Evolutionary conservation across 2,888 invertebrate species (phyloP), one percentile per base, ranked within the genome.

Genomic region (Adela reaumurella): DNA sequence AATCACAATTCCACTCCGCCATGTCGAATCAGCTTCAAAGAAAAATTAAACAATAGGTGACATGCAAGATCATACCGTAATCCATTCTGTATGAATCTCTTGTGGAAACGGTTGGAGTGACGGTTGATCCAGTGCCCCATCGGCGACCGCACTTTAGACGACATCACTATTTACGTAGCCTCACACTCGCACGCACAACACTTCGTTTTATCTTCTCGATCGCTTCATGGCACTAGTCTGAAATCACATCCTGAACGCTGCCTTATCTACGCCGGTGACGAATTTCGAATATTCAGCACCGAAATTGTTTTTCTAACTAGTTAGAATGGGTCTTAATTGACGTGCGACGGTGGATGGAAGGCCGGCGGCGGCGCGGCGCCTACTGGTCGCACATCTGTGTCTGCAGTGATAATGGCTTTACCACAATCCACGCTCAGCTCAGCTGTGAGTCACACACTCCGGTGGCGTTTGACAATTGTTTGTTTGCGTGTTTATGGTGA

Each of bases 121-220:
- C 63, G 74, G 57, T 69, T 69, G 56, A 76, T 65, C 77, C 77
- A 77, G 56, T 64, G 66, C 54, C 73, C 69, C 54, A 74, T 70
- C 48, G 72, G 70, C 57, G 68, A 68, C 54, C 72, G 65, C 58
- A 62, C 63, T 57, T 70, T 70, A 60, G 76, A 68, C 77, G 77
- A 77, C 65, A 11, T 8, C 6, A 14, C 35, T 3, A 11, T 11
- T 35, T 35, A 4, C 6, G 6, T 3, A 14, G 24, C 24, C 24
- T 24, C 5, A 24, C 24, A 6, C 24, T 24, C 24, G 4, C 24
- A 35, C 8, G 24, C 24, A 35, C 8, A 8, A 35, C 6, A 35
- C 35, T 35, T 35, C 5, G 5, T 4, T 24, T 24, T 24, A 8
- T 8, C 24, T 24, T 8, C 24, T 6, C 24, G 4, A 24, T 4